phyloP scores from a whole-genome alignment of 2,797 vertebrate genomes.

The Manis javanica region DNA sequence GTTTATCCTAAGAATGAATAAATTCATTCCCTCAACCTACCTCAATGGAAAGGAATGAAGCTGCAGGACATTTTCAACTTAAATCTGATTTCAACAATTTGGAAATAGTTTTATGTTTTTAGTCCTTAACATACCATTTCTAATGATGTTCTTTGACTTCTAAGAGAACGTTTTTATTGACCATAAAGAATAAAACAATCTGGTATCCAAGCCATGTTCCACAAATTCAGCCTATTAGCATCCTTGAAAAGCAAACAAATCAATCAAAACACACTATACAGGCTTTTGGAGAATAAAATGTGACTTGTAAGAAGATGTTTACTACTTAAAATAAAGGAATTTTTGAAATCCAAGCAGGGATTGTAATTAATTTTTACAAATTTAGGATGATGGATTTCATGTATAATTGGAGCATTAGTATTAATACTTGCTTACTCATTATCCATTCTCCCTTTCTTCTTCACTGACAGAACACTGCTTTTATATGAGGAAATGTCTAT shows the following conservation, averaged over 20 bases:
- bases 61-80: constrained; percentile 23
- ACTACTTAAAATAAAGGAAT: not conserved
- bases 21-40: not conserved
- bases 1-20: not conserved
- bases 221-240: not conserved
- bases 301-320: not conserved
- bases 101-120: constrained; percentile 50
- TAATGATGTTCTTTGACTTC: constrained; percentile 55
- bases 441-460: not conserved
- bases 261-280: not conserved
- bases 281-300: not conserved
- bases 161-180: constrained; percentile 41
- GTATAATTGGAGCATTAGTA: not conserved
- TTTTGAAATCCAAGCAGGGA: not conserved
- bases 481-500: not conserved
- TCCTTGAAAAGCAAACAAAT: constrained; percentile 41
- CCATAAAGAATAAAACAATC: constrained; percentile 52
- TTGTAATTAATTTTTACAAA: not conserved
- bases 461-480: not conserved
- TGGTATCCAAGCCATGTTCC: not conserved
- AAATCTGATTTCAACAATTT: constrained; percentile 40
- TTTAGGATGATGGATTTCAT: not conserved
- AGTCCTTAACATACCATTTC: constrained; percentile 29
- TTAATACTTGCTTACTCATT: not conserved
- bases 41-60: not conserved